Evolutionary conservation across 1,140 invertebrate species (phyloP).

Genomic region (Nixonia krombeini): DNA sequence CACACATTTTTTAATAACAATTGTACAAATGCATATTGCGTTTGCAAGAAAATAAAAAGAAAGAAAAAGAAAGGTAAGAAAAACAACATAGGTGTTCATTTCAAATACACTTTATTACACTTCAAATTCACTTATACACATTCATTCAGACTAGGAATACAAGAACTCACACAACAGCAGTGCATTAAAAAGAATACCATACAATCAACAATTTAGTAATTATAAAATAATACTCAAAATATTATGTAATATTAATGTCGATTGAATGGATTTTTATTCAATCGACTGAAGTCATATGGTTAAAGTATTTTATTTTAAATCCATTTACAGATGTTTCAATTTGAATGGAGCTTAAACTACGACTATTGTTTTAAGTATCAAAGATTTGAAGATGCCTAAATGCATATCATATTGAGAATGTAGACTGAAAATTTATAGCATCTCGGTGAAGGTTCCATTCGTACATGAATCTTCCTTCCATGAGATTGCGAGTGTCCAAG

Average conservation of each 20-base stretch:
- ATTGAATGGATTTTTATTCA: background rate
- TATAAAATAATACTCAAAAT: no score
- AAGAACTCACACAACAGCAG: no score
- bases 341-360: background rate
- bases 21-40: no score
- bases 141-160: no score
- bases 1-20: background rate
- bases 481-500: slow-evolving; percentile 1
- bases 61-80: no score
- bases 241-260: background rate
- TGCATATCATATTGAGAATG: slow-evolving; percentile 35
- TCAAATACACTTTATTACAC: no score
- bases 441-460: slow-evolving; percentile 1
- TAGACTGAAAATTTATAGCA: slow-evolving; percentile 21
- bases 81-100: no score
- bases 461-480: background rate
- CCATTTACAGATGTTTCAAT: background rate
- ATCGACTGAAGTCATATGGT: background rate
- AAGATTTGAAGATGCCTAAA: slow-evolving; percentile 22
- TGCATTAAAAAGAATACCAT: no score
- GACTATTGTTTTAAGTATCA: background rate
- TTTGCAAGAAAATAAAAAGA: no score
- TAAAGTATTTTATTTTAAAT: background rate
- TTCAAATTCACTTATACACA: no score
- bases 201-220: no score